phyloP scores from a whole-genome alignment of 1,140 invertebrate genomes.

The Dreissena polymorpha region DNA sequence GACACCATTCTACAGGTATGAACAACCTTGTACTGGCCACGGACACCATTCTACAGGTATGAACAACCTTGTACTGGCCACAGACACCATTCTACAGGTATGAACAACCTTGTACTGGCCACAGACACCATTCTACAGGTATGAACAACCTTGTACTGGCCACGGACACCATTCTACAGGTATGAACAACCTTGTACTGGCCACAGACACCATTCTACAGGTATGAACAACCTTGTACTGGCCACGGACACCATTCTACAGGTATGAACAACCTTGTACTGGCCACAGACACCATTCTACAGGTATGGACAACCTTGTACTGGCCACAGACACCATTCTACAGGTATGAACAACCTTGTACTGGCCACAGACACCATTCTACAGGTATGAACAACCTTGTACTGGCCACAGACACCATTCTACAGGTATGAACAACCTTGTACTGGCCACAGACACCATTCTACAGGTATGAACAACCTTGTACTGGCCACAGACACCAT shows the following conservation, averaged over 20 bases:
- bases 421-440: constrained; percentile 90
- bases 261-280: constrained; percentile 93
- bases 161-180: constrained; percentile 81
- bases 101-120: constrained; percentile 92
- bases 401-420: constrained; percentile 83
- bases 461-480: constrained; percentile 90
- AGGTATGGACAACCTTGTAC: constrained; percentile 92
- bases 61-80: constrained; percentile 90
- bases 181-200: constrained; percentile 92
- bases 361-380: constrained; percentile 83
- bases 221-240: constrained; percentile 92
- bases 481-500: constrained; percentile 85
- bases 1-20: constrained; percentile 83
- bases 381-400: constrained; percentile 91
- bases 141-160: constrained; percentile 93
- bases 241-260: constrained; percentile 82
- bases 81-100: constrained; percentile 83
- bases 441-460: constrained; percentile 84
- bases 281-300: constrained; percentile 82
- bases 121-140: constrained; percentile 81
- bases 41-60: constrained; percentile 84
- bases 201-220: constrained; percentile 80
- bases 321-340: constrained; percentile 82
- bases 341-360: constrained; percentile 91
- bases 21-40: constrained; percentile 89